Conservation (phyloP, 2,113 vertebrate species). For the Macrotis lagotis region DNA sequence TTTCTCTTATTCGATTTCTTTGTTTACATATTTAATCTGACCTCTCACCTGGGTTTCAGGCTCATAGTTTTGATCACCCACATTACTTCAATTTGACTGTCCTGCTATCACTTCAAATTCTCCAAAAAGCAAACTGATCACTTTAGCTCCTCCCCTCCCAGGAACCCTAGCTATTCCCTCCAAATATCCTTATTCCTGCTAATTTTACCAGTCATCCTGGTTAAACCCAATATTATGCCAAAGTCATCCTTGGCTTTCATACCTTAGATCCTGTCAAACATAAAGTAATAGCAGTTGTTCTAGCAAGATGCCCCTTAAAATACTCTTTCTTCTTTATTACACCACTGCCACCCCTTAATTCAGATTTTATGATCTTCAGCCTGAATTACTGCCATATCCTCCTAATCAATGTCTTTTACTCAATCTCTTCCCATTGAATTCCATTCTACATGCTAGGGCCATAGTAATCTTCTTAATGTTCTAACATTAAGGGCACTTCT, state of each 20-base stretch:
- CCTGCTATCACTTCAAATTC: background rate
- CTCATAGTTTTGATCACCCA: background rate
- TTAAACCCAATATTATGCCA: background rate
- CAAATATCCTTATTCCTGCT: background rate
- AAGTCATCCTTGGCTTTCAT: background rate
- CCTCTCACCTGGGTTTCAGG: background rate
- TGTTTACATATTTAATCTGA: background rate
- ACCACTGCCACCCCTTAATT: background rate
- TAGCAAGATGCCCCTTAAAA: background rate
- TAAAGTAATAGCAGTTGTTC: background rate
- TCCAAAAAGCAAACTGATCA: background rate
- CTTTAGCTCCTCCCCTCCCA: background rate
- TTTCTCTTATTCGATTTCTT: background rate
- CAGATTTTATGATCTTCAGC: background rate
- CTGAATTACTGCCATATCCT: background rate
- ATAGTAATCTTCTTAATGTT: background rate
- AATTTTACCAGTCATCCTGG: background rate
- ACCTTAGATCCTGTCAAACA: background rate
- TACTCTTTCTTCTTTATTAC: background rate
- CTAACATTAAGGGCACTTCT: background rate
- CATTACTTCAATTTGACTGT: background rate
- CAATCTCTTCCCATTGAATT: background rate
- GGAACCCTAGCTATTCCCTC: background rate
- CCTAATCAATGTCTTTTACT: background rate
- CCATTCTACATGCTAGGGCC: background rate